These are phyloP conservation scores for Montipora capitata DNA, from an alignment of 92 coral and sea anemone species.

Conservation along the genomic window DNA sequence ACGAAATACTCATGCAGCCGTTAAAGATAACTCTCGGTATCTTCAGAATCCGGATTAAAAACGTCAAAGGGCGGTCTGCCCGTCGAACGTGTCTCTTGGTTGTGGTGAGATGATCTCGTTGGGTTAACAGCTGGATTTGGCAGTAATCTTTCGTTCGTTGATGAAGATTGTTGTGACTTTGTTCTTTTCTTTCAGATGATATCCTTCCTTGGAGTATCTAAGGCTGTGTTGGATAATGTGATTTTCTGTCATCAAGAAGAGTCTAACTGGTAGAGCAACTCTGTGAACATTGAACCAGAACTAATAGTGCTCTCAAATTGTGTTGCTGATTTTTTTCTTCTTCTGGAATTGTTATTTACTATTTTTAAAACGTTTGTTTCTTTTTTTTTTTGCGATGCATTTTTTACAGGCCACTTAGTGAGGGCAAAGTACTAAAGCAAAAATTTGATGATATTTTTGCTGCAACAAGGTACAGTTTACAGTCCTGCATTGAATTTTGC, in stretches of 20 bases:
- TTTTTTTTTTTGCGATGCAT: not conserved
- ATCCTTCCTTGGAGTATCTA: conserved; percentile 95
- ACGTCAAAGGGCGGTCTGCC: no score
- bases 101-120: no score
- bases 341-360: no score
- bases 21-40: no score
- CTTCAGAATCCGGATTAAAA: no score
- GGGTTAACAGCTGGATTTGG: no score
- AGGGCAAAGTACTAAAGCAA: conserved; percentile 93
- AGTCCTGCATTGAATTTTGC: no score
- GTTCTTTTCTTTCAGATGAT: conserved; percentile 82
- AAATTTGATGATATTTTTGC: conserved; percentile 99
- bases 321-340: no score
- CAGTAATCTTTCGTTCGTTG: no score
- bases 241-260: conserved; percentile 99
- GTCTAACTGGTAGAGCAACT: conserved; percentile 83
- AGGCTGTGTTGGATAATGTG: conserved; percentile 95
- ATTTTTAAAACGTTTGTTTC: not conserved
- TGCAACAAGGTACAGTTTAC: conserved; percentile 83
- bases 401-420: conserved; percentile 94
- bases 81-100: no score
- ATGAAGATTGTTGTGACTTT: not conserved
- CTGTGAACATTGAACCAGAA: not conserved
- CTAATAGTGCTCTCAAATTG: no score
- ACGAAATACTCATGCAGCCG: no score